Conservation (phyloP, 1,140 invertebrate species). For the Leptinotarsa defecta region DNA sequence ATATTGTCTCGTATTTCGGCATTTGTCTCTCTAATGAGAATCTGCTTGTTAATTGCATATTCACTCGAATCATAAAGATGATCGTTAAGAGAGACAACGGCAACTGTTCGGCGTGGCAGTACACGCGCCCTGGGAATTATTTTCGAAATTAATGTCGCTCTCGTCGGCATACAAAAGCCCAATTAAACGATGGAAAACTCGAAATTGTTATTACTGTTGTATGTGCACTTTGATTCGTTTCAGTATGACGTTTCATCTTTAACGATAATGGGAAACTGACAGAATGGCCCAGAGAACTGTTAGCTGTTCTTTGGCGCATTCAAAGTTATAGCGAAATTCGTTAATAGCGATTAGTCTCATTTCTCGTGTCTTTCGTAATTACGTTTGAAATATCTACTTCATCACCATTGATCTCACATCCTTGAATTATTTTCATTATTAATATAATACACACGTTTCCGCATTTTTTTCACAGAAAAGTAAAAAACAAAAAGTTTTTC, state of each 20-base stretch:
- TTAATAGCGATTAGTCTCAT: neutral
- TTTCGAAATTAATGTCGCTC: constrained; percentile 18
- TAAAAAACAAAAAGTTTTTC: too few relatives aligned
- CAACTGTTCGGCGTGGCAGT: neutral
- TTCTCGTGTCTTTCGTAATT: too few relatives aligned
- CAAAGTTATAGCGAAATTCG: neutral
- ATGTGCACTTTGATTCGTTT: constrained; percentile 21
- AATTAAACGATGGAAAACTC: constrained; percentile 23
- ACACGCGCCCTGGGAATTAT: constrained; percentile 20
- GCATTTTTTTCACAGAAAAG: too few relatives aligned
- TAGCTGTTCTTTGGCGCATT: neutral
- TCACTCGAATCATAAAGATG: constrained; percentile 24
- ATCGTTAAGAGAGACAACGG: constrained; percentile 21
- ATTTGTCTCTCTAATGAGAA: constrained; percentile 26
- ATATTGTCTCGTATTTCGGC: constrained; percentile 3
- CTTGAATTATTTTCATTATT: too few relatives aligned
- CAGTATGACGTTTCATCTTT: constrained; percentile 17
- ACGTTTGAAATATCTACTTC: too few relatives aligned
- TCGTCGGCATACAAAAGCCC: constrained; percentile 16
- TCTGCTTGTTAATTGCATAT: constrained; percentile 25
- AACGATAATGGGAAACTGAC: constrained; percentile 21
- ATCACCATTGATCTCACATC: too few relatives aligned
- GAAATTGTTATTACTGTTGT: constrained; percentile 21
- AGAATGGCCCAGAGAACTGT: neutral
- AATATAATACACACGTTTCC: too few relatives aligned